Conservation (phyloP, 2,888 invertebrate species). For the Heteromurus nitidus region DNA sequence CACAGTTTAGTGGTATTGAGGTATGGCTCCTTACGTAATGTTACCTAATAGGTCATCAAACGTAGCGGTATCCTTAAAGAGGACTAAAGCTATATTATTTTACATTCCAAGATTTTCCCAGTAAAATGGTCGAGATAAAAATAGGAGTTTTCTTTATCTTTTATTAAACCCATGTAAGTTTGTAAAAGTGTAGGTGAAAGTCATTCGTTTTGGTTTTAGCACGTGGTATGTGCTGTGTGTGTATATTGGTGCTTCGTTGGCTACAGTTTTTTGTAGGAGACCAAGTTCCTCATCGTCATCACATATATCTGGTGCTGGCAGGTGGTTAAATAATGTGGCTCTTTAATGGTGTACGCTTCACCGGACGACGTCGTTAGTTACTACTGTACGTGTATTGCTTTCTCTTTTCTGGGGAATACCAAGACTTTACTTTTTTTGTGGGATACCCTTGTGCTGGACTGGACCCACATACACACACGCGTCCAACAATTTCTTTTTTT, state of each 20-base stretch:
- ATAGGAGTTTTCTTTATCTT: constrained; percentile 24
- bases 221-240: constrained; percentile 45
- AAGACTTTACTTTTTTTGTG: constrained; percentile 30
- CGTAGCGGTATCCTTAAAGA: not conserved
- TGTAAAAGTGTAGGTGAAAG: constrained; percentile 40
- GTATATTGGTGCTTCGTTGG: not conserved
- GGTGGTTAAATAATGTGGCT: constrained; percentile 65
- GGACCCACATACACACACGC: constrained; percentile 8
- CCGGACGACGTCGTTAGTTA: constrained; percentile 56
- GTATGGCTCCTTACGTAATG: not conserved
- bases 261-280: constrained; percentile 14
- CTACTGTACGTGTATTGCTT: constrained; percentile 7
- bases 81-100: not conserved
- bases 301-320: constrained; percentile 65
- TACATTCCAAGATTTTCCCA: constrained; percentile 11
- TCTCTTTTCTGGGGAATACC: constrained; percentile 27
- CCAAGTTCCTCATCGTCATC: constrained; percentile 51
- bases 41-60: constrained; percentile 3
- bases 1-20: not conserved
- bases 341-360: constrained; percentile 64
- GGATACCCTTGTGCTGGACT: too few relatives aligned
- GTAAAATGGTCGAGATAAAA: constrained; percentile 24
- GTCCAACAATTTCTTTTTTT: constrained; percentile 17
- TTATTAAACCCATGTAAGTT: constrained; percentile 9
- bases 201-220: constrained; percentile 52